These are phyloP conservation scores for Papilio gigon DNA, from an alignment of 2,888 invertebrate genomes.

Conservation along the genomic window DNA sequence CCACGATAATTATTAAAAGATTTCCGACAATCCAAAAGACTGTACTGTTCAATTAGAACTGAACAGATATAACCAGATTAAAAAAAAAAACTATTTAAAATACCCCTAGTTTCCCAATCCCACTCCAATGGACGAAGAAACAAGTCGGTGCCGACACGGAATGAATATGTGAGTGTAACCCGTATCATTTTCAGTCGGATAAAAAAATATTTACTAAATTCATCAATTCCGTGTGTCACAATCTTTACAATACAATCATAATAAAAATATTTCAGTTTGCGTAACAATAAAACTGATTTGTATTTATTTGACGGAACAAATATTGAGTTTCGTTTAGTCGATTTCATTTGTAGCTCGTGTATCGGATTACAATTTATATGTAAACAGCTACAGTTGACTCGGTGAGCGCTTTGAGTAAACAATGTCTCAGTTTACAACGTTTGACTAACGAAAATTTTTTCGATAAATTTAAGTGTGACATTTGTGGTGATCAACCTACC, in stretches of 20 bases:
- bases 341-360: constrained; percentile 18
- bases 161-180: too few relatives aligned
- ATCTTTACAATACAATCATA: background rate
- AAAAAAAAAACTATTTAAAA: too few relatives aligned
- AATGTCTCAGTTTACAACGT: background rate
- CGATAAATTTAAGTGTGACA: background rate
- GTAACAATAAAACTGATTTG: constrained; percentile 6
- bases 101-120: too few relatives aligned
- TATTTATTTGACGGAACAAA: background rate
- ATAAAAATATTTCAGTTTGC: constrained; percentile 4
- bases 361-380: constrained; percentile 12
- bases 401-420: background rate
- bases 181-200: too few relatives aligned
- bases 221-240: background rate
- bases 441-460: background rate
- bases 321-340: constrained; percentile 14
- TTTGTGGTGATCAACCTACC: too few relatives aligned
- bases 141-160: too few relatives aligned
- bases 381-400: constrained; percentile 3
- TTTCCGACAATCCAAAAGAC: too few relatives aligned
- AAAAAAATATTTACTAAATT: background rate
- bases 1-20: too few relatives aligned
- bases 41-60: too few relatives aligned
- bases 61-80: too few relatives aligned
- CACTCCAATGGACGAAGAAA: too few relatives aligned